Evolutionary conservation across 2,797 vertebrate genomes (phyloP), one percentile per base, ranked within the genome.

Genomic region (Choloepus didactylus): DNA sequence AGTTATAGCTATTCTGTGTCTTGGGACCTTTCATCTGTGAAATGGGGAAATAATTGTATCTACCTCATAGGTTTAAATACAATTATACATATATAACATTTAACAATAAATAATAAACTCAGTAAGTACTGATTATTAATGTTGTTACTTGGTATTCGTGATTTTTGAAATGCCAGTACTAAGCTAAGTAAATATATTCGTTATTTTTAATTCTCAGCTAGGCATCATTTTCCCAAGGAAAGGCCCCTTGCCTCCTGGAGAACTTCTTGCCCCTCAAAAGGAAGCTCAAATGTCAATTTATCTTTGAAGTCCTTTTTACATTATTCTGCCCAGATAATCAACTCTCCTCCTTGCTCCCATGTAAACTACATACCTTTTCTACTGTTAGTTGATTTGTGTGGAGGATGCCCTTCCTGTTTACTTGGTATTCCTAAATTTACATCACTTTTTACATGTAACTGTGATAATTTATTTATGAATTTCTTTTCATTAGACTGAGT

Each of bases 151-250:
- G 31, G 16, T 69, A 27, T 72, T 79, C 14, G 27, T 70, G 51
- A 7, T 10, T 75, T 81, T 54, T 44, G 69, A 80, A 84, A 64
- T 91, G 44, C 3, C 3, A 10, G 19, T 82, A 81, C 23, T 77
- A 77, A 51, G 18, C 27, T 75, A 90, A 81, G 23, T 59, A 77
- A 94, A 62, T 75, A 41, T 62, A 6, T 4, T 64, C 6, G 49
- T 80, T 86, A 87, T 96, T 94, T 95, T 11, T 77, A 84, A 18
- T 86, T 84, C 8, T 95, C 25, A 46, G 23, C 12, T 41, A 80
- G 44, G 8, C 15, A 70, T 75, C 18, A 25, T 3, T 84, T 91
- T 62, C 56, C 27, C 70, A 75, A 85, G 73, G 25, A 79, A 76
- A 77, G 3, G 1, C 1, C 3, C 18, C 25, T 82, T 83, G 7